Evolutionary conservation across 92 coral and sea anemone genomes (phyloP).

Genomic region (Zoanthus solanderi): DNA sequence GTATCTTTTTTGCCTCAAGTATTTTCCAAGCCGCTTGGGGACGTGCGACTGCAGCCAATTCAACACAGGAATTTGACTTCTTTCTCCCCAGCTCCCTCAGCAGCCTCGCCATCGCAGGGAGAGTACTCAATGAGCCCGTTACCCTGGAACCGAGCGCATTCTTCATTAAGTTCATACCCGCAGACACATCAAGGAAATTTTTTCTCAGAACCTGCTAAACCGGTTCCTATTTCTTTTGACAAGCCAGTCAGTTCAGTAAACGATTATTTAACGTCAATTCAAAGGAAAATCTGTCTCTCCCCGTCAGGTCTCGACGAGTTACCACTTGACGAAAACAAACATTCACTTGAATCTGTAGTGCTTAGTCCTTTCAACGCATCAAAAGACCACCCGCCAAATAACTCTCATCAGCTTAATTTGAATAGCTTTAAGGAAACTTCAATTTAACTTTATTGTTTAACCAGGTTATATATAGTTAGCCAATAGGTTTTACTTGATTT

Average conservation of each 20-base stretch:
- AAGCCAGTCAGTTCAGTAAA: slow-evolving; percentile 81
- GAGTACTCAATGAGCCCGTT: slow-evolving; percentile 64
- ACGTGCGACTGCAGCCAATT: slow-evolving; percentile 85
- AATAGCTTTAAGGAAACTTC: slow-evolving; percentile 86
- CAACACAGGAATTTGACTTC: slow-evolving; percentile 80
- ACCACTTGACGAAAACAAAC: slow-evolving; percentile 70
- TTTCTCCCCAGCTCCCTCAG: slow-evolving; percentile 65
- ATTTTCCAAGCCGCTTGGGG: slow-evolving; percentile 76
- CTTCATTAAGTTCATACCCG: slow-evolving; percentile 62
- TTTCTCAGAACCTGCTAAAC: slow-evolving; percentile 74
- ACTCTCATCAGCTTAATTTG: slow-evolving; percentile 70
- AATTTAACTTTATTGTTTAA: slow-evolving; percentile 37
- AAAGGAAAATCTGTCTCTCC: slow-evolving; percentile 85
- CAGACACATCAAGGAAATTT: slow-evolving; percentile 71
- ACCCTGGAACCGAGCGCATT: slow-evolving; percentile 67
- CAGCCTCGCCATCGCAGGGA: slow-evolving; percentile 72
- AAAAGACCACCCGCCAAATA: slow-evolving; percentile 57
- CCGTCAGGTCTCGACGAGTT: slow-evolving; percentile 77
- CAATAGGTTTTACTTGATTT: neutral
- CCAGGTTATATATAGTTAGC: neutral
- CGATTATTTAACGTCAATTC: slow-evolving; percentile 76
- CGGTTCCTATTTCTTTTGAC: slow-evolving; percentile 64
- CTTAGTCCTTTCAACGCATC: slow-evolving; percentile 77
- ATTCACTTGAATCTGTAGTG: slow-evolving; percentile 45
- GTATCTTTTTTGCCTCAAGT: slow-evolving; percentile 71